A percentile compares a stretch with the other conserved stretches of the same genome.
These are phyloP conservation scores for Melanotus villosus DNA, from an alignment of 2,888 invertebrate genomes.

Conservation along the genomic window DNA sequence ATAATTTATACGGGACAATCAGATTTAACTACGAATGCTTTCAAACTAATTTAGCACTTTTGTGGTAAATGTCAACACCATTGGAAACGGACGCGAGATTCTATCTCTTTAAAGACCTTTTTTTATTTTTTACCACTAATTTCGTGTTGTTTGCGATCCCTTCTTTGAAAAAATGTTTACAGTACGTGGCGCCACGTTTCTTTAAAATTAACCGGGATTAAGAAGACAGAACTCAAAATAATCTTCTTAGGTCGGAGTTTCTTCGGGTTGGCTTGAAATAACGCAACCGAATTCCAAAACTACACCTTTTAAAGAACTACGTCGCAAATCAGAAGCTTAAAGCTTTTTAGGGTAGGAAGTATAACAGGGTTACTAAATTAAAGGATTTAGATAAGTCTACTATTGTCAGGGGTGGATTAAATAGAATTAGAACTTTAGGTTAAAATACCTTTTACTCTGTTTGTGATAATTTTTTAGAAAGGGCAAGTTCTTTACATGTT, in stretches of 20 bases:
- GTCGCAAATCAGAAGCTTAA: too few species aligned
- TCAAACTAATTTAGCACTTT: conserved; percentile 42
- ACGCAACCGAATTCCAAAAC: conserved; percentile 15
- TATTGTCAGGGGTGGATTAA: background rate
- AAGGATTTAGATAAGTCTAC: background rate
- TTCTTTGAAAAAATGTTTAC: background rate
- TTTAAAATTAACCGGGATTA: conserved; percentile 8
- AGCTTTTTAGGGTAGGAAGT: background rate
- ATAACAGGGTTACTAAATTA: background rate
- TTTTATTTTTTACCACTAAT: background rate
- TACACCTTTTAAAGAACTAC: background rate
- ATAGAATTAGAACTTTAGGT: too few species aligned
- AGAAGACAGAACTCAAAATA: too few species aligned
- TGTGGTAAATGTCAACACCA: conserved; percentile 37
- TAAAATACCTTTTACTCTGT: too few species aligned
- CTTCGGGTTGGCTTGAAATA: conserved; percentile 2
- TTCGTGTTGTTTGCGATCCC: background rate
- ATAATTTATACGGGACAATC: conserved; percentile 40
- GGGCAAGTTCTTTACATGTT: too few species aligned
- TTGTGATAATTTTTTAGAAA: too few species aligned
- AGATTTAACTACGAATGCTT: conserved; percentile 40
- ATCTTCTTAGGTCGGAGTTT: conserved; percentile 29
- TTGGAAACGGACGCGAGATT: conserved; percentile 24
- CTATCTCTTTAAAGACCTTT: too few species aligned
- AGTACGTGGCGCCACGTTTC: conserved; percentile 29